phyloP scores from a whole-genome alignment of 2,797 vertebrate species.

The Coluber constrictor region DNA sequence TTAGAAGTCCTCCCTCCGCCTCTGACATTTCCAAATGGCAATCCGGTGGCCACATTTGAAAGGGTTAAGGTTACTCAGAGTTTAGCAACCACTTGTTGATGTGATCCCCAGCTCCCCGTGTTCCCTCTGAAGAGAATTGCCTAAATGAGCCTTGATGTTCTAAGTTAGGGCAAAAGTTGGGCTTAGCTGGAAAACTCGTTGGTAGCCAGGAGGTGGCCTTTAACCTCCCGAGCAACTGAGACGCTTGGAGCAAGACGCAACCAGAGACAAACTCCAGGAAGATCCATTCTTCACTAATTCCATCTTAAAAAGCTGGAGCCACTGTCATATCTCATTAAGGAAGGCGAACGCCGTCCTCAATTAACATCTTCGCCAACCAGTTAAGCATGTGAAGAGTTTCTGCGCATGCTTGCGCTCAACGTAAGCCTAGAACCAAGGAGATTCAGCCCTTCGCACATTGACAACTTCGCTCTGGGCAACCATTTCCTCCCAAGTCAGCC shows the following conservation, averaged over 20 bases:
- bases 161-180: background rate
- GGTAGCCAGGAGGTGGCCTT: constrained; percentile 56
- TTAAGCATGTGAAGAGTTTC: constrained; percentile 80
- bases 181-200: background rate
- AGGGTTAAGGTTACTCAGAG: background rate
- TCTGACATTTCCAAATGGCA: background rate
- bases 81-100: background rate
- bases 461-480: background rate
- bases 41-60: background rate
- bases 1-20: background rate
- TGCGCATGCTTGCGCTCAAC: background rate
- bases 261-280: constrained; percentile 18
- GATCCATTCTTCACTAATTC: constrained; percentile 60
- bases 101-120: background rate
- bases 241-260: background rate
- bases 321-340: constrained; percentile 92
- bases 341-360: constrained; percentile 62
- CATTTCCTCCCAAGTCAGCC: background rate
- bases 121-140: background rate
- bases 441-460: background rate
- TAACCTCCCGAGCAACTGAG: constrained; percentile 14
- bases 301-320: constrained; percentile 88
- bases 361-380: constrained; percentile 63
- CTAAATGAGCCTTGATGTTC: background rate
- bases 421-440: background rate